phyloP scores from a whole-genome alignment of 2,888 invertebrate genomes.

The Heterodera filipjevi region DNA sequence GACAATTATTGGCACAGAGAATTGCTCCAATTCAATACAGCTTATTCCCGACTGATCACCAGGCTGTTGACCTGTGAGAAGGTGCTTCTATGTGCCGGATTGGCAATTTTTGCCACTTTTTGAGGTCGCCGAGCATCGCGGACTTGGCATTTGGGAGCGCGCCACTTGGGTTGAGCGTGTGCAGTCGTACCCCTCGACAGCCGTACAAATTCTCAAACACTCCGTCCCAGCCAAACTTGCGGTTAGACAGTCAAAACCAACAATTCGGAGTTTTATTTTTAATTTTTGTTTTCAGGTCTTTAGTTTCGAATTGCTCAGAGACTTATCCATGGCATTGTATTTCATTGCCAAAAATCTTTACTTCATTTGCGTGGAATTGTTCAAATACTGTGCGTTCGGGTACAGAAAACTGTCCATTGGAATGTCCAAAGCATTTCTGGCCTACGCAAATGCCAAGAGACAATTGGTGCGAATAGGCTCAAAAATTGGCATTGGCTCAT shows the following conservation, averaged over 20 bases:
- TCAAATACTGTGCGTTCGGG: background rate
- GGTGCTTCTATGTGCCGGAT: slow-evolving; percentile 34
- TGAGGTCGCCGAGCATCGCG: slow-evolving; percentile 58
- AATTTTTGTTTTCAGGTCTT: background rate
- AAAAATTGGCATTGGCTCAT: background rate
- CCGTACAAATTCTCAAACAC: slow-evolving; percentile 52
- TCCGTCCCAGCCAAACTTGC: slow-evolving; percentile 58
- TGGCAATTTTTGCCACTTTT: background rate
- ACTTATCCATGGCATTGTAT: background rate
- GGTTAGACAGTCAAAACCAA: slow-evolving; percentile 38
- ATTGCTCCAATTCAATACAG: slow-evolving; percentile 57
- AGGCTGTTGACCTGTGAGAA: slow-evolving; percentile 62
- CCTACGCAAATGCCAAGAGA: background rate
- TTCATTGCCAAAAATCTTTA: background rate
- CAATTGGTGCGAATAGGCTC: background rate
- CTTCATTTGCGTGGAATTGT: background rate
- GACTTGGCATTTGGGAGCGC: slow-evolving; percentile 65
- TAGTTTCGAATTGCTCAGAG: background rate
- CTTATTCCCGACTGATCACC: slow-evolving; percentile 62
- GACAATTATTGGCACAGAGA: slow-evolving; percentile 57
- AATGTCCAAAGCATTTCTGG: background rate
- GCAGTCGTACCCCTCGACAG: slow-evolving; percentile 57
- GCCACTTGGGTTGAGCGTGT: slow-evolving; percentile 63
- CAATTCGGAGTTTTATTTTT: no score
- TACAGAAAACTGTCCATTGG: background rate